Evolutionary conservation across 1,140 invertebrate genomes (phyloP), one percentile per base, ranked within the genome.

Genomic region (Zaprionus gabonicus): DNA sequence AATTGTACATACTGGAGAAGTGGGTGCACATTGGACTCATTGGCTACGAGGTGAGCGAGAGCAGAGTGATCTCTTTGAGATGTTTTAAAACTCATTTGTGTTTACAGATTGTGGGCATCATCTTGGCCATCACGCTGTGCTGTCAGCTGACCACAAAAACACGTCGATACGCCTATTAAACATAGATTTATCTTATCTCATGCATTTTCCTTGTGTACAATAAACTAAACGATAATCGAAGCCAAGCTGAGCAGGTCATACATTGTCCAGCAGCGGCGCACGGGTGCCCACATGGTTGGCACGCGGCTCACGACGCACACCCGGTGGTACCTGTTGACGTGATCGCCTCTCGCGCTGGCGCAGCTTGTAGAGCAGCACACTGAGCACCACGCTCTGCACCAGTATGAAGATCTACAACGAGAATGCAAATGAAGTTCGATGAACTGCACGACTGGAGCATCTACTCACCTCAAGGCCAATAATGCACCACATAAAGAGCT

Each of bases 71-170:
- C 20, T 44, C 12, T 13, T 25, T 10, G 2, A 2, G 28, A 0
- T 23, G 25, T 27, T 58, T 20, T 1, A 17, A 1, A 20, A 44
- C 9, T n/a, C 13, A 28, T 68, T 7, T 56, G 31, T 64, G 5
- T 44, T 63, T 81, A 1, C 59, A 92, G 91, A 58, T 79, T 23
- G 46, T 92, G 15, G 91, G 91, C 76, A 91, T 92, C 53, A 68
- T 88, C 27, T 73, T 92, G 69, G 73, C 72, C 20, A 85, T 85
- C 25, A 79, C 87, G 15, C 65, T 92, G 20, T 81, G 91, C 70
- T 92, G 91, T 38, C 82, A 92, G 46, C 64, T 92, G 68, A 91
- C 87, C 67, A 90, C 73, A 4, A 91, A 91, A 53, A 78, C 84
- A 53, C 77, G 86, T 46, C 81, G 80, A 4, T 92, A 88, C 65